Percentiles rank a stretch among this genome's conserved stretches.
Evolutionary conservation across 2,888 invertebrate genomes (phyloP).

Genomic region (Lucinisca nassula): DNA sequence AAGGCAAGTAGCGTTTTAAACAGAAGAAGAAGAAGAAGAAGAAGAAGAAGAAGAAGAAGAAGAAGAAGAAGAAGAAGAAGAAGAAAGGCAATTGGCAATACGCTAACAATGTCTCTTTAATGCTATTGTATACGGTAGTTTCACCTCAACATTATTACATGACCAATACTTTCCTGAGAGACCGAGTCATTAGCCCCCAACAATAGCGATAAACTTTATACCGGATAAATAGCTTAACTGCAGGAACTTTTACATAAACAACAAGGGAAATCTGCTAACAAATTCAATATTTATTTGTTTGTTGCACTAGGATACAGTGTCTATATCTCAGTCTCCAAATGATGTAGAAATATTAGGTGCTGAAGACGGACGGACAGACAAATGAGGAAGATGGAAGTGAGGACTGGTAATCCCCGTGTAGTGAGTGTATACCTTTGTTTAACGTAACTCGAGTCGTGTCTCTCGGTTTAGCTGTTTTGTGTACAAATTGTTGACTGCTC

Average conservation of each 20-base stretch:
- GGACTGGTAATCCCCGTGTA: neutral
- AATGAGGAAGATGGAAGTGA: neutral
- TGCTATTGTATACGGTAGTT: neutral
- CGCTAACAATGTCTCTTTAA: neutral
- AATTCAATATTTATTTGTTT: neutral
- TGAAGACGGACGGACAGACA: neutral
- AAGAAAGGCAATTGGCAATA: too few relatives aligned
- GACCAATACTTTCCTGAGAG: neutral
- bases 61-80: too few relatives aligned
- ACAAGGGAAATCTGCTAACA: neutral
- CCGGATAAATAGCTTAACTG: neutral
- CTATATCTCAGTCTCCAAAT: too few relatives aligned
- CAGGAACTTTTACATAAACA: neutral
- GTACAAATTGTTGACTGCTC: too few relatives aligned
- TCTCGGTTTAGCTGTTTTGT: too few relatives aligned
- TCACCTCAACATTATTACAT: neutral
- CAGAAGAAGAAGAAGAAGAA: too few relatives aligned
- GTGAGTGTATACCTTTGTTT: neutral
- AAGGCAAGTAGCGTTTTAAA: too few relatives aligned
- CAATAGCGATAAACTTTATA: neutral
- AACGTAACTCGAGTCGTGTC: too few relatives aligned
- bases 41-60: too few relatives aligned
- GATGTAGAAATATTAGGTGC: too few relatives aligned
- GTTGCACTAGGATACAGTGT: neutral
- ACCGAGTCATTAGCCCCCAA: neutral